phyloP scores from a whole-genome alignment of 2,888 invertebrate species.

The Chrysolina americana region DNA sequence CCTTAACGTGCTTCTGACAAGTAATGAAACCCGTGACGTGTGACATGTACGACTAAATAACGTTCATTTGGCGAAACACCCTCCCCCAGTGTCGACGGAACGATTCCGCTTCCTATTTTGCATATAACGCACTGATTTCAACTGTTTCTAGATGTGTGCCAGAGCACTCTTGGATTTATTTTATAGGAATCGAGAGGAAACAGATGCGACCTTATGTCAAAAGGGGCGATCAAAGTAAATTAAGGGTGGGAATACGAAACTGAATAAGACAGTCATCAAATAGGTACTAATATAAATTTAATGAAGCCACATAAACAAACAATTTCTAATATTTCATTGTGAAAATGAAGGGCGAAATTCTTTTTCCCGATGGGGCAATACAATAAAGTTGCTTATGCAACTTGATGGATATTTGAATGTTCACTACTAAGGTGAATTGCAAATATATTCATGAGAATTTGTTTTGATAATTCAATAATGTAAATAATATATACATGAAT shows the following conservation, averaged over 20 bases:
- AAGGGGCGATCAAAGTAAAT: background rate
- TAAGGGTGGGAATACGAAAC: background rate
- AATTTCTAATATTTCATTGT: no score
- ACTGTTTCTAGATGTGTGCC: slow-evolving; percentile 21
- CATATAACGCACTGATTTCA: slow-evolving; percentile 22
- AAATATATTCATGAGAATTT: no score
- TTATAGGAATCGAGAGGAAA: slow-evolving; percentile 57
- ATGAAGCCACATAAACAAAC: no score
- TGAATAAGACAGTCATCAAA: background rate
- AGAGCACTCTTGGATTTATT: slow-evolving; percentile 62
- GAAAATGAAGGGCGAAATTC: no score
- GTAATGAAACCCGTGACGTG: slow-evolving; percentile 66
- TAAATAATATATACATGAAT: no score
- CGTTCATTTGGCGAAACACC: slow-evolving; percentile 61
- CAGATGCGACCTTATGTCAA: slow-evolving; percentile 57
- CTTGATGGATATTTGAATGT: no score
- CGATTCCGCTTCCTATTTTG: slow-evolving; percentile 10
- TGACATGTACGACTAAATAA: slow-evolving; percentile 65
- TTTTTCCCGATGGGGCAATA: no score
- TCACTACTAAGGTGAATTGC: no score
- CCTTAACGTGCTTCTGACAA: slow-evolving; percentile 63
- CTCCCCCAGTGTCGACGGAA: slow-evolving; percentile 50
- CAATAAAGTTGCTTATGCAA: no score
- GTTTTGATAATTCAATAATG: no score
- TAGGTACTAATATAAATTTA: no score